phyloP scores from a whole-genome alignment of 1,140 invertebrate genomes.

The Tetragonula clypearis region DNA sequence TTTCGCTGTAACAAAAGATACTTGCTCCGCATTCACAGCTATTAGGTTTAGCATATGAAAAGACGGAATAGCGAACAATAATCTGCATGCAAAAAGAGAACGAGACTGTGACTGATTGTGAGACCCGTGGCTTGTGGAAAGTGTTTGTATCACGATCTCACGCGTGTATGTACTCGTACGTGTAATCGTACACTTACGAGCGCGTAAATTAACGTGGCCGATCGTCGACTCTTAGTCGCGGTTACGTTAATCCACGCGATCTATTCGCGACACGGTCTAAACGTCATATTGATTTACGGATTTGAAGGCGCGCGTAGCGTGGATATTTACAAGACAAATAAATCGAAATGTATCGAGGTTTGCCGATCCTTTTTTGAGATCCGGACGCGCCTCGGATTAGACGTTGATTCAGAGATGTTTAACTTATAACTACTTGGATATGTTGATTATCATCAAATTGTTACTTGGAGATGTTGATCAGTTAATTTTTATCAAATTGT shows the following conservation, averaged over 20 bases:
- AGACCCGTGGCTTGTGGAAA: not conserved
- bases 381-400: not conserved
- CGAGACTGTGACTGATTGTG: too few relatives aligned
- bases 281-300: slow-evolving; percentile 25
- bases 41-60: slow-evolving; percentile 26
- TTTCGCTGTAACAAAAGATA: slow-evolving; percentile 8
- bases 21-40: not conserved
- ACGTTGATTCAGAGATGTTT: too few relatives aligned
- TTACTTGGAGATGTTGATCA: too few relatives aligned
- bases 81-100: slow-evolving; percentile 32
- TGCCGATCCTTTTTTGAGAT: not conserved
- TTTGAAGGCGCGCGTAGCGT: not conserved
- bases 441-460: too few relatives aligned
- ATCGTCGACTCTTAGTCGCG: slow-evolving; percentile 5
- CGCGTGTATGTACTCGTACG: not conserved
- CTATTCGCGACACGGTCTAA: slow-evolving; percentile 2
- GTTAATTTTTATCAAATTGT: too few relatives aligned
- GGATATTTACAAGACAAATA: slow-evolving; percentile 4
- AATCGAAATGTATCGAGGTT: not conserved
- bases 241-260: slow-evolving; percentile 24
- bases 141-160: not conserved
- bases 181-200: not conserved
- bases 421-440: too few relatives aligned
- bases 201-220: not conserved
- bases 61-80: slow-evolving; percentile 1